These are phyloP conservation scores for Lithobates sylvaticus DNA, from an alignment of 2,797 vertebrate species.

Conservation along the genomic window DNA sequence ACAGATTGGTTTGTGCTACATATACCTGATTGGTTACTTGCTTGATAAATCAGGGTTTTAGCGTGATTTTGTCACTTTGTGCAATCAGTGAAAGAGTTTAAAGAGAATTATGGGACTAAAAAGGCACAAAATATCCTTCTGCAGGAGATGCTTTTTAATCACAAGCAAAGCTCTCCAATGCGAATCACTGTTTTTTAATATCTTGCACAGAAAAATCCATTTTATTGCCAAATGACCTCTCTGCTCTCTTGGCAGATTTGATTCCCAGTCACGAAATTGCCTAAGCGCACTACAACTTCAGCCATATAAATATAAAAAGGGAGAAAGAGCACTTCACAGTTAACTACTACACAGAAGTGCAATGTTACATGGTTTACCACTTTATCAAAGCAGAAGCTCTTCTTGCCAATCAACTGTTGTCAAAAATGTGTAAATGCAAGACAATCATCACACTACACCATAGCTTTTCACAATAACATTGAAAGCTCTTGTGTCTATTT, in stretches of 20 bases:
- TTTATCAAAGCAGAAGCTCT: background rate
- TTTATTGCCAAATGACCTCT: slow-evolving; percentile 36
- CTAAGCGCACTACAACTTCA: slow-evolving; percentile 17
- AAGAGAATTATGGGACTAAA: slow-evolving; percentile 3
- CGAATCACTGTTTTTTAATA: slow-evolving; percentile 7
- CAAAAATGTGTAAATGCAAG: background rate
- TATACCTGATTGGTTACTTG: background rate
- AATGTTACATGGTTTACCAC: background rate
- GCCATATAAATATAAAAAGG: background rate
- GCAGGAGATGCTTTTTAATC: slow-evolving; percentile 1
- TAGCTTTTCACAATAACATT: background rate
- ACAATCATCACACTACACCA: background rate
- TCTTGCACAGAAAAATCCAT: slow-evolving; percentile 35
- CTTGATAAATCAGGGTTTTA: background rate
- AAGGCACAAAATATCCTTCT: background rate
- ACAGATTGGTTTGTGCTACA: background rate
- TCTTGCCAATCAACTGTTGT: background rate
- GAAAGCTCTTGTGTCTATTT: no score
- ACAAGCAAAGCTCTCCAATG: slow-evolving; percentile 3
- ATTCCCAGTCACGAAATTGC: slow-evolving; percentile 1
- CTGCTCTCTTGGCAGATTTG: slow-evolving; percentile 7
- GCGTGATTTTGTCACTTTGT: background rate
- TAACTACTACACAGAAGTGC: background rate
- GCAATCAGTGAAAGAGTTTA: background rate
- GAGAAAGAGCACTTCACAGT: background rate